Percentiles rank a stretch among this genome's conserved stretches.
These are phyloP conservation scores for Cheilosia variabilis DNA, from an alignment of 2,888 invertebrate genomes.

Conservation along the genomic window DNA sequence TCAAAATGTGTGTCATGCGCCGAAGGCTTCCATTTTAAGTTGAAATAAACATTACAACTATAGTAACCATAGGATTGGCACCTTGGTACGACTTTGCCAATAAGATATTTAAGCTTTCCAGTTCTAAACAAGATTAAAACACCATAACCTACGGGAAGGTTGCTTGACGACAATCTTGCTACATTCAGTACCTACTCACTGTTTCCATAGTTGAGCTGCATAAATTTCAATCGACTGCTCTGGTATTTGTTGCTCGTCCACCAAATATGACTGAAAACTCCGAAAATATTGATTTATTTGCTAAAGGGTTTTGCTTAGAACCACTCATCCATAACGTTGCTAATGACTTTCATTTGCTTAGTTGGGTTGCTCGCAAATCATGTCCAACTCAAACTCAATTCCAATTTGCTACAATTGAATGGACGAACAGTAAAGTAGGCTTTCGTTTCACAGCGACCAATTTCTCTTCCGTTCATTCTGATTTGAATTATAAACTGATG, in stretches of 20 bases:
- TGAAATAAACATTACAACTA: no score
- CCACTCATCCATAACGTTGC: slow-evolving; percentile 32
- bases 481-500: neutral
- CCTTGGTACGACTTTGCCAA: no score
- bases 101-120: no score
- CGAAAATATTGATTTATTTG: slow-evolving; percentile 48
- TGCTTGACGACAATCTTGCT: neutral
- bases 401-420: neutral
- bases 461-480: neutral
- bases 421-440: neutral
- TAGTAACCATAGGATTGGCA: no score
- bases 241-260: slow-evolving; percentile 22
- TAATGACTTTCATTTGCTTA: slow-evolving; percentile 53
- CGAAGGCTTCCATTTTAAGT: no score
- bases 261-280: slow-evolving; percentile 31
- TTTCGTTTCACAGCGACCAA: neutral
- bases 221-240: slow-evolving; percentile 41
- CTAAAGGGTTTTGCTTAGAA: neutral
- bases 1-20: no score
- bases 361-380: slow-evolving; percentile 39
- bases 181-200: neutral
- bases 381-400: slow-evolving; percentile 15
- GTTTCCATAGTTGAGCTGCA: neutral
- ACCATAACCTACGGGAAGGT: neutral
- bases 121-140: no score